Conservation (phyloP, 2,113 vertebrate species). For the Heterotis niloticus region DNA sequence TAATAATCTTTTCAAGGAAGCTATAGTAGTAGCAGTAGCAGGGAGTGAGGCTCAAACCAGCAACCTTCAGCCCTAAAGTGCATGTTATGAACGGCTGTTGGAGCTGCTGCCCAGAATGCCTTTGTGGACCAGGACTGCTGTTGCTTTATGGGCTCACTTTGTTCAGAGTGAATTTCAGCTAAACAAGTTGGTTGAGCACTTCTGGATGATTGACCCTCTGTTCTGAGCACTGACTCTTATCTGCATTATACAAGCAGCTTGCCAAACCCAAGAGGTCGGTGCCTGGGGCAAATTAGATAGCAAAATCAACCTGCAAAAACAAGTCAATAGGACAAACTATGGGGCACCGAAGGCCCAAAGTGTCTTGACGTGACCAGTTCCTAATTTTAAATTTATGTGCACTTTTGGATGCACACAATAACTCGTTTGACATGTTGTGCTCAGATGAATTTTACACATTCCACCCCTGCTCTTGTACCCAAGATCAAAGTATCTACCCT, state of each 20-base stretch:
- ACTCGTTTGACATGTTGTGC: too few relatives aligned
- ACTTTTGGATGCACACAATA: too few relatives aligned
- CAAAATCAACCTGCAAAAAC: background rate
- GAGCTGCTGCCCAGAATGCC: too few relatives aligned
- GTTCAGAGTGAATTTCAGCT: background rate
- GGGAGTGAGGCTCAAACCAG: too few relatives aligned
- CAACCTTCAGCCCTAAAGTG: too few relatives aligned
- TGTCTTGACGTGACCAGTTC: background rate
- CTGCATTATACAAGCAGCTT: background rate
- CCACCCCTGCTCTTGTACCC: too few relatives aligned
- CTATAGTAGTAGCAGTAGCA: too few relatives aligned
- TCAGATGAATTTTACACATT: too few relatives aligned
- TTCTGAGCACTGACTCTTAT: constrained; percentile 1
- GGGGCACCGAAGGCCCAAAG: background rate
- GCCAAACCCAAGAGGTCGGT: background rate
- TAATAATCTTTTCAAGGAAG: too few relatives aligned
- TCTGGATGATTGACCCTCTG: background rate
- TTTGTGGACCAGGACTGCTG: background rate
- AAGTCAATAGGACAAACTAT: background rate
- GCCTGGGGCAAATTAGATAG: constrained; percentile 1
- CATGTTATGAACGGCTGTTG: too few relatives aligned
- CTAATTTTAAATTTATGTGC: background rate
- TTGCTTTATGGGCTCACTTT: background rate
- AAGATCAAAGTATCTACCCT: background rate
- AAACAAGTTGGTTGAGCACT: background rate